A percentile compares a stretch with the other conserved stretches of the same genome.
phyloP scores from a whole-genome alignment of 1,140 invertebrate species.

The Listronotus oregonensis region DNA sequence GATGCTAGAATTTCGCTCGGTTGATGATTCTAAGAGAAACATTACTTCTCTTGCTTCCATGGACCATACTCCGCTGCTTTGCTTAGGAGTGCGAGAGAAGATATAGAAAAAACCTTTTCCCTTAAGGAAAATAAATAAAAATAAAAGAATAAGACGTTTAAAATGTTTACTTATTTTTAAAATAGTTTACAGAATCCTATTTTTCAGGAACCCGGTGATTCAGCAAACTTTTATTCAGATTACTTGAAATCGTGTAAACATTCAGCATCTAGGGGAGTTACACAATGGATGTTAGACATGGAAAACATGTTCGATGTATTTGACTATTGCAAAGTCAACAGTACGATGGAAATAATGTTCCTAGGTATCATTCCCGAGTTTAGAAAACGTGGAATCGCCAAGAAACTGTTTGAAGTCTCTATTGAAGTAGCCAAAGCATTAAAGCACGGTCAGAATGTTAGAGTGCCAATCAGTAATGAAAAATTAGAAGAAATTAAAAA shows the following conservation, averaged over 20 bases:
- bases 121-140: too few species aligned
- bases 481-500: constrained; percentile 44
- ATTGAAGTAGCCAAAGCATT: constrained; percentile 61
- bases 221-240: constrained; percentile 4
- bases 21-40: too few species aligned
- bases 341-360: constrained; percentile 71
- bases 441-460: constrained; percentile 58
- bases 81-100: too few species aligned
- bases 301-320: constrained; percentile 59
- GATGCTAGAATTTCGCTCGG: too few species aligned
- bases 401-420: constrained; percentile 58
- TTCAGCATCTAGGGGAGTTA: constrained; percentile 10
- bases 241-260: constrained; percentile 21
- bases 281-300: constrained; percentile 28
- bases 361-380: constrained; percentile 61
- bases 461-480: constrained; percentile 33
- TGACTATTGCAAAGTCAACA: constrained; percentile 63
- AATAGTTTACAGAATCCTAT: too few species aligned
- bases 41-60: too few species aligned
- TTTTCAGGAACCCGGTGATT: constrained; percentile 4
- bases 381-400: constrained; percentile 60
- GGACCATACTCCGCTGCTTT: too few species aligned
- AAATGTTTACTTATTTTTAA: too few species aligned
- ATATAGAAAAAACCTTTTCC: too few species aligned
- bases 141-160: too few species aligned